Evolutionary conservation across 2,113 vertebrate species (phyloP).

Genomic region (Tyrannus savana): DNA sequence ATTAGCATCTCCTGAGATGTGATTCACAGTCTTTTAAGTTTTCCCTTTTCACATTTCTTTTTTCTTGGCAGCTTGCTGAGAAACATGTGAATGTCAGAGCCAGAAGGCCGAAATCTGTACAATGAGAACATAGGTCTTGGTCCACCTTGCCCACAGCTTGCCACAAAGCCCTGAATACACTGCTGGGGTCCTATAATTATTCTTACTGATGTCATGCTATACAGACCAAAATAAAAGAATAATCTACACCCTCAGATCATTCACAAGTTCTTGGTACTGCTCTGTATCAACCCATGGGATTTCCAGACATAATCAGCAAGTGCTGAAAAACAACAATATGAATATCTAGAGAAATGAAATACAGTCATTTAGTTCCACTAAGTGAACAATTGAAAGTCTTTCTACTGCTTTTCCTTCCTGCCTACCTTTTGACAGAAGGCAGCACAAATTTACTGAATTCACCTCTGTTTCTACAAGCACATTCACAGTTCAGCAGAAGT

Average conservation of each 20-base stretch:
- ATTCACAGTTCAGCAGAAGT: not conserved
- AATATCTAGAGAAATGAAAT: not conserved
- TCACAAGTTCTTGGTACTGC: not conserved
- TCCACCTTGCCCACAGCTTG: not conserved
- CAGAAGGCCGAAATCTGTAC: not conserved
- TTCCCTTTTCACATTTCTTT: not conserved
- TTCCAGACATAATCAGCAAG: not conserved
- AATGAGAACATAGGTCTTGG: not conserved
- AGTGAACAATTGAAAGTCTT: not conserved
- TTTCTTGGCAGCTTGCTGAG: slow-evolving; percentile 39
- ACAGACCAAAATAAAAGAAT: not conserved
- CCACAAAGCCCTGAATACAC: not conserved
- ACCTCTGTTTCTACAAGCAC: not conserved
- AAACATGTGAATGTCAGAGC: slow-evolving; percentile 40
- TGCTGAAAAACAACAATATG: not conserved
- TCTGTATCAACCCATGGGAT: not conserved
- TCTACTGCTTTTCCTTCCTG: not conserved
- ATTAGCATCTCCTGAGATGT: slow-evolving; percentile 66
- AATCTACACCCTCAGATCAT: not conserved
- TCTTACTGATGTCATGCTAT: not conserved
- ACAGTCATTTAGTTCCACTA: not conserved
- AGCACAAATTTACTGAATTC: not conserved
- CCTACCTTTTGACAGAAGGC: not conserved
- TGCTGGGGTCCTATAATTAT: not conserved
- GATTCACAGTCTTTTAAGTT: slow-evolving; percentile 67